Percentiles rank a stretch among this genome's conserved stretches.
phyloP scores from a whole-genome alignment of 1,140 invertebrate species.

The Aphaenogaster rudis region DNA sequence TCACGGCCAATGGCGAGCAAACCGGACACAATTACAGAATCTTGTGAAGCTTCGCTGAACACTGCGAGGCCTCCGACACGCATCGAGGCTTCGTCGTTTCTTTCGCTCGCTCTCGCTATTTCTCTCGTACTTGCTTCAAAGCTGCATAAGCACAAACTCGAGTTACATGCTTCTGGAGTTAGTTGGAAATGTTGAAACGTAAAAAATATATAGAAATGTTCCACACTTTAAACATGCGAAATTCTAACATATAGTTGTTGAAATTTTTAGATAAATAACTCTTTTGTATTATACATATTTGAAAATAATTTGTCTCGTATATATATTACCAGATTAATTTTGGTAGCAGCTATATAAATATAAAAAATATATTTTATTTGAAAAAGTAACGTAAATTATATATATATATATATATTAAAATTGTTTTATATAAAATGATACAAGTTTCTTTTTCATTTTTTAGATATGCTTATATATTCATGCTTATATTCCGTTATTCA shows the following conservation, averaged over 20 bases:
- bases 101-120: conserved; percentile 31
- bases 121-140: conserved; percentile 8
- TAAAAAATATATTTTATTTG: too few species aligned
- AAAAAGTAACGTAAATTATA: too few species aligned
- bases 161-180: conserved; percentile 12
- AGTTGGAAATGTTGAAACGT: neutral
- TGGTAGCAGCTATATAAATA: too few species aligned
- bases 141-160: conserved; percentile 18
- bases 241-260: neutral
- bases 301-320: too few species aligned
- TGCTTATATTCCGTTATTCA: too few species aligned
- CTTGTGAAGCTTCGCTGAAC: conserved; percentile 86
- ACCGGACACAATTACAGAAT: conserved; percentile 86
- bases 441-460: too few species aligned
- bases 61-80: conserved; percentile 85
- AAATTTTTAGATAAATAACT: neutral
- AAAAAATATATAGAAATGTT: neutral
- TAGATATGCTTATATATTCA: too few species aligned
- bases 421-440: too few species aligned
- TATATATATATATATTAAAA: too few species aligned
- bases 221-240: neutral
- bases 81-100: conserved; percentile 82
- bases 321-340: too few species aligned
- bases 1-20: conserved; percentile 69
- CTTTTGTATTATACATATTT: too few species aligned